phyloP scores from a whole-genome alignment of 2,113 vertebrate species.

The Empidonax alnorum region DNA sequence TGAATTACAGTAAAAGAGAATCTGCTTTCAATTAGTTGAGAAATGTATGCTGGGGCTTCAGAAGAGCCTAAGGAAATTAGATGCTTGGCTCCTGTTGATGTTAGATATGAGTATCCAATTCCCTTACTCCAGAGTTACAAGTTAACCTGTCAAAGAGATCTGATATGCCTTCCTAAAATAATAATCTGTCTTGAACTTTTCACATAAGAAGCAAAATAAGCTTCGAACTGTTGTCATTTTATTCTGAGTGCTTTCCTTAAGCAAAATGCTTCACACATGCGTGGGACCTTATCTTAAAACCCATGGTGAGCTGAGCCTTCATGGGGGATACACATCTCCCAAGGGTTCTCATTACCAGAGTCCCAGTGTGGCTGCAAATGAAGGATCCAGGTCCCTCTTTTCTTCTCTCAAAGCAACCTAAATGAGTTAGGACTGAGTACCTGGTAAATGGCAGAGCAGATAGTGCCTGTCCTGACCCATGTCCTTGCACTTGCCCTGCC shows the following conservation, averaged over 20 bases:
- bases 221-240: not conserved
- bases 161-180: not conserved
- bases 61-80: not conserved
- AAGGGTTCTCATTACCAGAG: not conserved
- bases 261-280: not conserved
- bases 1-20: not conserved
- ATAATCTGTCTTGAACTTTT: conserved; percentile 6
- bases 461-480: no score
- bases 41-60: not conserved
- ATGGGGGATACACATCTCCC: not conserved
- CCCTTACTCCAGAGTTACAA: not conserved
- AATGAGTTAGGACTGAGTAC: not conserved
- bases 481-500: not conserved
- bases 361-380: not conserved
- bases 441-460: rapidly evolving
- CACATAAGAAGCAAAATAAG: not conserved
- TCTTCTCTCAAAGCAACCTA: not conserved
- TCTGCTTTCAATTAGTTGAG: conserved; percentile 3
- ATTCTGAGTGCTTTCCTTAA: not conserved
- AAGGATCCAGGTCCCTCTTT: not conserved
- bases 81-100: not conserved
- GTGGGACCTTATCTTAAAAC: not conserved
- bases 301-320: rapidly evolving
- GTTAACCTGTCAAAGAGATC: not conserved
- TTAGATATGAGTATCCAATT: not conserved